Conservation (phyloP, 2,113 vertebrate species). For the cat (Felis catus) region DNA sequence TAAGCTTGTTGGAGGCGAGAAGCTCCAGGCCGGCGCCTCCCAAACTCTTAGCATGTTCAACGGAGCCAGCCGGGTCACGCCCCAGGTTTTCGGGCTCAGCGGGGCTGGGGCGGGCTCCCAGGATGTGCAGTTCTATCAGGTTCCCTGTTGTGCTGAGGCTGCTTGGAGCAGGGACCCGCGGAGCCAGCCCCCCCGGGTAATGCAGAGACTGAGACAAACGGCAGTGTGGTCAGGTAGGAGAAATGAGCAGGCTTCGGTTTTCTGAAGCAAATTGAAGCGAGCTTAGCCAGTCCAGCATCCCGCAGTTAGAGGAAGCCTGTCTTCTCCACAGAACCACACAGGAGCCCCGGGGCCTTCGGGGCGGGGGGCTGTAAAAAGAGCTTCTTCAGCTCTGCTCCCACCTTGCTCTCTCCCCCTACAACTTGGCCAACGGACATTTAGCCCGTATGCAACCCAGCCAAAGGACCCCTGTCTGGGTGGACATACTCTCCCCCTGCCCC, state of each 20-base stretch:
- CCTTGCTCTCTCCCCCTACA: background rate
- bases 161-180: background rate
- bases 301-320: background rate
- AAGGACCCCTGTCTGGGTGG: background rate
- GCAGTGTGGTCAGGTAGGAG: background rate
- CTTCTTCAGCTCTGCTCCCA: background rate
- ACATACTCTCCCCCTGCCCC: background rate
- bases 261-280: background rate
- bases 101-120: fast-evolving
- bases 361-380: background rate
- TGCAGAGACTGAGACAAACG: background rate
- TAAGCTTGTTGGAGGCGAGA: background rate
- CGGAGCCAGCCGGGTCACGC: background rate
- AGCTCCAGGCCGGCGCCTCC: background rate
- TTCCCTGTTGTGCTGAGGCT: background rate
- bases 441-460: background rate
- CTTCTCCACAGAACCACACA: background rate
- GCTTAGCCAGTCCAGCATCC: background rate
- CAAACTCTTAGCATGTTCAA: background rate
- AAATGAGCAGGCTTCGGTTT: background rate
- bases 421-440: background rate
- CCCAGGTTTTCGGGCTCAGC: background rate
- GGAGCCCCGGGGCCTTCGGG: background rate
- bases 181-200: fast-evolving
- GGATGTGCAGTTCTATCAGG: background rate